phyloP scores from a whole-genome alignment of 2,888 invertebrate genomes.

The Onthophagus sagittarius region DNA sequence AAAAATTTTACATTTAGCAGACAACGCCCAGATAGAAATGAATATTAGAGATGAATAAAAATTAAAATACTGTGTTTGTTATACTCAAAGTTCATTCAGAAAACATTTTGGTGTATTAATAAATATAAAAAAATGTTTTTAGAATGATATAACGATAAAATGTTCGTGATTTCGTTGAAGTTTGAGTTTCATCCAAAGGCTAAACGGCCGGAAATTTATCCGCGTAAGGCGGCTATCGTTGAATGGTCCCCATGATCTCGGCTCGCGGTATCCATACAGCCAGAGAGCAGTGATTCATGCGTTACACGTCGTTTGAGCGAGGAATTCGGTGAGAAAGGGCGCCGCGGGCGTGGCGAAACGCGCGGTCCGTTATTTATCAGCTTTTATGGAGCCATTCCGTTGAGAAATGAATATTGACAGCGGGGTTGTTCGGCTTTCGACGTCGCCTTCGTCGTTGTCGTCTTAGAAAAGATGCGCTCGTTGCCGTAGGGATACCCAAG shows the following conservation, averaged over 20 bases:
- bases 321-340: conserved; percentile 8
- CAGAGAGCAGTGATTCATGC: conserved; percentile 36
- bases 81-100: too few species aligned
- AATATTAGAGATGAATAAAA: too few species aligned
- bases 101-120: too few species aligned
- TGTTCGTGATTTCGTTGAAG: neutral
- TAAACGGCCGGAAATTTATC: neutral
- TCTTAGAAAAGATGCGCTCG: neutral
- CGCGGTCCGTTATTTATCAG: conserved; percentile 38
- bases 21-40: too few species aligned
- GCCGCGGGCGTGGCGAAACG: conserved; percentile 14
- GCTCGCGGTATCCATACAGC: conserved; percentile 1
- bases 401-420: conserved; percentile 49
- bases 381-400: conserved; percentile 45
- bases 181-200: neutral
- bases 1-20: too few species aligned
- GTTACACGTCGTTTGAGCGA: conserved; percentile 43
- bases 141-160: neutral
- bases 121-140: too few species aligned
- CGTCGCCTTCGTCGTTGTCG: neutral
- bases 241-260: neutral
- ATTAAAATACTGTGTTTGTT: too few species aligned
- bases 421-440: conserved; percentile 21
- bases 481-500: neutral
- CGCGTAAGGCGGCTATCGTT: neutral